phyloP scores from a whole-genome alignment of 2,888 invertebrate species.

The Ischnura elegans region DNA sequence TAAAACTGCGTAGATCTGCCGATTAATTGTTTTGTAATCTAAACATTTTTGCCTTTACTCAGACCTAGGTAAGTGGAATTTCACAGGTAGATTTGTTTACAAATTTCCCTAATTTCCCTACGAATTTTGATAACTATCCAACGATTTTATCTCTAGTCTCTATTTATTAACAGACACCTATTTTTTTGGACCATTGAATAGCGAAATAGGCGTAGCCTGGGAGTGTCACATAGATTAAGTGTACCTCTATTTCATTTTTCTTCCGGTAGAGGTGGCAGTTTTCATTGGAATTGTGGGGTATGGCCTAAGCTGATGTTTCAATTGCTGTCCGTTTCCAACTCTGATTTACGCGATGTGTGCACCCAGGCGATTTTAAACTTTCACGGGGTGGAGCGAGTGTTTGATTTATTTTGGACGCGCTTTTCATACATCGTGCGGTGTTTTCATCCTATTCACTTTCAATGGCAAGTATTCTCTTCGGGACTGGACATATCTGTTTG shows the following conservation, averaged over 20 bases:
- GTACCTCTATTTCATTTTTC: not conserved
- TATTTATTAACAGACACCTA: not conserved
- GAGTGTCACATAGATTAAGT: not conserved
- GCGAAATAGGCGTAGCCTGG: not conserved
- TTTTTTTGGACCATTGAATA: not conserved
- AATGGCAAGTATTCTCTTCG: too few species aligned
- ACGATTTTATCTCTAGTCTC: not conserved
- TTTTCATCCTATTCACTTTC: too few species aligned
- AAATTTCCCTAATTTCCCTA: not conserved
- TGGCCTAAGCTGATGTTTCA: not conserved
- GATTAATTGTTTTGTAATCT: too few species aligned
- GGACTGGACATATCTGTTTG: too few species aligned
- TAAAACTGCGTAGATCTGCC: too few species aligned
- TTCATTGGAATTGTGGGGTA: not conserved
- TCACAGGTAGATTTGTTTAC: not conserved
- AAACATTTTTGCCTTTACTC: too few species aligned
- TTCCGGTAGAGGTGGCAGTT: not conserved
- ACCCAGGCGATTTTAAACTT: not conserved
- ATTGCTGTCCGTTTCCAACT: not conserved
- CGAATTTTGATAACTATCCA: not conserved
- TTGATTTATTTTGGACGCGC: not conserved
- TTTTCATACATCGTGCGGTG: not conserved
- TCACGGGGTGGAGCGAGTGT: not conserved
- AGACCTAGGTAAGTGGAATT: too few species aligned
- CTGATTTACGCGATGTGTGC: not conserved